Base-by-base conservation (phyloP, 1,140 invertebrate genomes). In the Leptopilina clavipes region DNA sequence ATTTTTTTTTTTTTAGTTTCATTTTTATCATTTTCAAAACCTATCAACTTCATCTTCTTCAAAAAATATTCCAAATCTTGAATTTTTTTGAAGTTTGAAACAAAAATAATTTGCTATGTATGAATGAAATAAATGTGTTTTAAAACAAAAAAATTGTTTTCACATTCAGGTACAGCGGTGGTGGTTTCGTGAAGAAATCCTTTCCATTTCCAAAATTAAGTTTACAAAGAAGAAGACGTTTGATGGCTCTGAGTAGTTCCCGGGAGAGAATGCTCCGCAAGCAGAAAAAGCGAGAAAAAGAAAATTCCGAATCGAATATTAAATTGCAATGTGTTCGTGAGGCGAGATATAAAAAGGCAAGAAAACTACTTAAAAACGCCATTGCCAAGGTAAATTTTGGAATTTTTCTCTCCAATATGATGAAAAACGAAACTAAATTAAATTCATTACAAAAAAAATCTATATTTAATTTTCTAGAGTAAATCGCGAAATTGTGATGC, bases 121-220 rank as follows among this genome's bases (percentile, higher is more conserved):
- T 31, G 5, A 31, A 31, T 31, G 25, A 31, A 31, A n/a, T n/a
- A n/a, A n/a, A n/a, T n/a, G n/a, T n/a, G n/a, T n/a, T n/a, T n/a
- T n/a, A n/a, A n/a, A n/a, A 18, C 45, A 9, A 76, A 59, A 65
- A 37, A 12, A 18, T 45, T 12, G 7, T 70, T 73, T n/a, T 37
- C 10, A 31, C 14, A 44, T 80, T n/a, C 44, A 90, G 89, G 79
- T 93, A 92, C 76, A 90, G 89, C 43, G 92, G 91, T 56, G 91
- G 91, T 79, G 92, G 92, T 73, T 92, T 92, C 84, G 92, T 92
- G 7, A 93, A 93, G 81, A 93, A 93, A 86, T 92, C 91, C 77
- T 91, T 92, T 71, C 92, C 92, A 54, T 93, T 92, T 81, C 91
- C 92, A 12, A 92, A 92, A 83, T 86, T 92, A 77, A 91, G 90